Conservation (phyloP, 2,113 vertebrate species). For the Saimiri boliviensis region DNA sequence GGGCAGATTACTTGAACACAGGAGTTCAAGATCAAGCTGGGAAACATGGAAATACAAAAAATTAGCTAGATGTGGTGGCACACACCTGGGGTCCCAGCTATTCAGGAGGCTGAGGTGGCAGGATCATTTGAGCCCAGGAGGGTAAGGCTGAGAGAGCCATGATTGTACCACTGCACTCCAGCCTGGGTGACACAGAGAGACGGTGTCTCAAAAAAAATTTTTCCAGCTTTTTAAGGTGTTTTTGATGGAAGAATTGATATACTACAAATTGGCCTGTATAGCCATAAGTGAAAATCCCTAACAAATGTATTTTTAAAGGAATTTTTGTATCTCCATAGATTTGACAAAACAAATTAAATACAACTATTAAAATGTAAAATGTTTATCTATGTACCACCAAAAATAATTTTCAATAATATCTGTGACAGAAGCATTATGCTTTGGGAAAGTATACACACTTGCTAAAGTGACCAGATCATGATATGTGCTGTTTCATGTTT, state of each 20-base stretch:
- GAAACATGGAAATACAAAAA: no score
- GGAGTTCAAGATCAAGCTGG: no score
- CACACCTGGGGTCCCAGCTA: no score
- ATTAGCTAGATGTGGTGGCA: no score
- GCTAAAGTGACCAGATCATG: not conserved
- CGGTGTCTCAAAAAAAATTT: not conserved
- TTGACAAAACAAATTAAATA: not conserved
- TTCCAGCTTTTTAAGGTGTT: not conserved
- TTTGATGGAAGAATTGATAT: not conserved
- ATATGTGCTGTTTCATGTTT: not conserved
- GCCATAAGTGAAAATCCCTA: not conserved
- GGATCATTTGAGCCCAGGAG: no score
- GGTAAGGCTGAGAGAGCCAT: no score
- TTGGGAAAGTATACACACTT: not conserved
- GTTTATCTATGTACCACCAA: not conserved
- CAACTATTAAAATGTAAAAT: not conserved
- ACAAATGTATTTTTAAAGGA: not conserved
- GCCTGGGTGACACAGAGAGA: no score
- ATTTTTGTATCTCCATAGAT: constrained; percentile 12
- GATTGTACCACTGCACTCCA: no score
- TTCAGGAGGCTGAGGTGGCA: no score
- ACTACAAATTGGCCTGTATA: not conserved
- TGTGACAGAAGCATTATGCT: not conserved
- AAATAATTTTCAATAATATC: not conserved
- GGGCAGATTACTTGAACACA: no score